Evolutionary conservation across 2,888 invertebrate species (phyloP).

Genomic region (Ormyrus nitidulus): DNA sequence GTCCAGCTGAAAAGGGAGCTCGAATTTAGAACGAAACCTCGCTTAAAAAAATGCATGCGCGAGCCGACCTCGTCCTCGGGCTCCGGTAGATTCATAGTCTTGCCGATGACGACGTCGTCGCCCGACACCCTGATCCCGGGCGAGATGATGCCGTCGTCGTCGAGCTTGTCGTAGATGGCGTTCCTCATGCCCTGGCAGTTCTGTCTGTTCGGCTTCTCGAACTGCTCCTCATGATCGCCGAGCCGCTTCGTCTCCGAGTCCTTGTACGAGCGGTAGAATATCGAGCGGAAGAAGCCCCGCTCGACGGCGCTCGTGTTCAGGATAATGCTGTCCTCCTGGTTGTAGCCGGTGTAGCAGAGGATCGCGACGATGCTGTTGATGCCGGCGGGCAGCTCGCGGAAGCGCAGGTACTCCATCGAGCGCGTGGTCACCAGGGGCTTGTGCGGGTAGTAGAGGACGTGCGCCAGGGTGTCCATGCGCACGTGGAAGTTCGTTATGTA

Average conservation of each 20-base stretch:
- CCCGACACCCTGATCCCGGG: conserved; percentile 99
- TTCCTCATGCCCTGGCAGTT: conserved; percentile 98
- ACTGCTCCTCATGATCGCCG: conserved; percentile 95
- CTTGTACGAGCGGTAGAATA: conserved; percentile 97
- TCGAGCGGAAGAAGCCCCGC: conserved; percentile 97
- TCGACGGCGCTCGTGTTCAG: conserved; percentile 99
- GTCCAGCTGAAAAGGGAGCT: conserved; percentile 79
- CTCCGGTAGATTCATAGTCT: conserved; percentile 96
- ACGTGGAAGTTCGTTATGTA: conserved; percentile 99
- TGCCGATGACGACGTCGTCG: conserved; percentile 99
- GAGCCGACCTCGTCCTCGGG: conserved; percentile 93
- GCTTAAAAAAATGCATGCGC: neutral
- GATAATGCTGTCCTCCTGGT: conserved; percentile 99
- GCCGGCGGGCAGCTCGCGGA: conserved; percentile 93
- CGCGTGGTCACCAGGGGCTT: conserved; percentile 98
- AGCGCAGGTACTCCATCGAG: conserved; percentile 98
- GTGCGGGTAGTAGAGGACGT: conserved; percentile 99
- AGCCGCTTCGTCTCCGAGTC: conserved; percentile 95
- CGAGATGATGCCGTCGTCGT: conserved; percentile 99
- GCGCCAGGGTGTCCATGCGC: conserved; percentile 99
- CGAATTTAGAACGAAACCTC: no score
- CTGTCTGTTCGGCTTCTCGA: conserved; percentile 97
- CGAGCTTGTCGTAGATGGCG: conserved; percentile 98
- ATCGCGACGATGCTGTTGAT: conserved; percentile 99
- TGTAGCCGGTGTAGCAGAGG: conserved; percentile 99